phyloP scores from a whole-genome alignment of 2,797 vertebrate genomes.

The Percopsis omiscomaycus region DNA sequence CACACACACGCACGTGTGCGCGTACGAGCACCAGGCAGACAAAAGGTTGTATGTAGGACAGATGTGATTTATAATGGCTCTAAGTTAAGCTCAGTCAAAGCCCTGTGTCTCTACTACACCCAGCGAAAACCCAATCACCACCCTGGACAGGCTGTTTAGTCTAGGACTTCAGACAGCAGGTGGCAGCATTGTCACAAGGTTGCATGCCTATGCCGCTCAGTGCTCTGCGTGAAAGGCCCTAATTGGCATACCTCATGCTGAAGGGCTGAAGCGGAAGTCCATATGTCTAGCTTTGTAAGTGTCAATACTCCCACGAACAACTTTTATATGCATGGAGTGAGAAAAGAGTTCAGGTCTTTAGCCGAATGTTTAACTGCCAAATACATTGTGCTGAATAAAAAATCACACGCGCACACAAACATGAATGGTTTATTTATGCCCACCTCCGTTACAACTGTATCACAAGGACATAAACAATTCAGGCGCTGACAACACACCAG shows the following conservation, averaged over 20 bases:
- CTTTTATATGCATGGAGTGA: conserved; percentile 26
- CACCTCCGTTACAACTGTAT: conserved; percentile 48
- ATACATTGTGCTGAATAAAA: conserved; percentile 25
- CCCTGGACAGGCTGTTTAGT: conserved; percentile 8
- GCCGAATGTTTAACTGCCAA: no score
- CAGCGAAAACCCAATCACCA: conserved; percentile 17
- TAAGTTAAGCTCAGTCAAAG: conserved; percentile 50
- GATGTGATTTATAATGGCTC: conserved; percentile 56
- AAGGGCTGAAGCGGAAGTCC: conserved; percentile 36
- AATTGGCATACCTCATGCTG: conserved; percentile 48
- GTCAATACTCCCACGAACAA: conserved; percentile 33
- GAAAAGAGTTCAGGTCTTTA: conserved; percentile 24
- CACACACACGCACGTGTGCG: background rate
- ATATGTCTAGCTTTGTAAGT: conserved; percentile 34
- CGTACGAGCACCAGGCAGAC: conserved; percentile 10
- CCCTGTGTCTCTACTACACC: conserved; percentile 16
- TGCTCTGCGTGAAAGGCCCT: conserved; percentile 32
- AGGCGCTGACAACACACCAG: conserved; percentile 52
- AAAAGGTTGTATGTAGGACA: conserved; percentile 38
- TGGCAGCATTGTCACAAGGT: conserved; percentile 77
- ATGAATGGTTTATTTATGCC: conserved; percentile 63
- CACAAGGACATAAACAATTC: conserved; percentile 65
- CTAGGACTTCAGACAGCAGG: conserved; percentile 65
- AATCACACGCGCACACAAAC: conserved; percentile 28
- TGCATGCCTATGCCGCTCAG: conserved; percentile 16